phyloP scores from a whole-genome alignment of 1,140 invertebrate genomes.

The Drosophila cardini region DNA sequence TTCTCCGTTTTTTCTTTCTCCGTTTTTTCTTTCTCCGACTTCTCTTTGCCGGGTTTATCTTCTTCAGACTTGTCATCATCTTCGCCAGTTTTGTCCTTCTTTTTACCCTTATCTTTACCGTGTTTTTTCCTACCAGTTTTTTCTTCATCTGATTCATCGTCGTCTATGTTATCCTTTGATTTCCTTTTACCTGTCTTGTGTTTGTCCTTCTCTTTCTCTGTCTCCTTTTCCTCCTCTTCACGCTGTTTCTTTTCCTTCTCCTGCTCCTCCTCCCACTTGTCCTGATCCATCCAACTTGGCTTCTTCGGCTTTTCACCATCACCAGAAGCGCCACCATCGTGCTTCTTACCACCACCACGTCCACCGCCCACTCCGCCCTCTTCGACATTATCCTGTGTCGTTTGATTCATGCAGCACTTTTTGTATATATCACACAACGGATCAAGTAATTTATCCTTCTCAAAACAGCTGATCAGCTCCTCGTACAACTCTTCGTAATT shows the following conservation, averaged over 20 bases:
- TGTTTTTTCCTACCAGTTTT: neutral
- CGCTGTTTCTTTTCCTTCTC: neutral
- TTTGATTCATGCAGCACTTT: slow-evolving; percentile 40
- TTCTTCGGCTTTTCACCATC: slow-evolving; percentile 2
- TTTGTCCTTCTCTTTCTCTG: neutral
- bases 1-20: neutral
- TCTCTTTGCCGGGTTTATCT: neutral
- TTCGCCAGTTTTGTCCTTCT: neutral
- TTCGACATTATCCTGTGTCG: neutral
- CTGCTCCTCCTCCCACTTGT: neutral
- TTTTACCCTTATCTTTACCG: neutral
- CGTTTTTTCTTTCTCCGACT: neutral
- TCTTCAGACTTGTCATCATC: neutral
- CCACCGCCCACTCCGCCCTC: neutral
- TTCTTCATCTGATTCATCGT: neutral
- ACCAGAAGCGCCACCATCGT: neutral
- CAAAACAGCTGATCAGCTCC: slow-evolving; percentile 48
- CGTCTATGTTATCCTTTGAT: neutral
- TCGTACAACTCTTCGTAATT: slow-evolving; percentile 66
- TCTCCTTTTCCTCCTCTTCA: neutral
- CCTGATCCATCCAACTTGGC: neutral
- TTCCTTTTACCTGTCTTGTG: neutral
- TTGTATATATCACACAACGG: slow-evolving; percentile 14
- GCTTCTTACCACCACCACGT: neutral
- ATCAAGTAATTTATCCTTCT: neutral